Evolutionary conservation across 1,140 invertebrate genomes (phyloP), one percentile per base, ranked within the genome.

Genomic region (Drosophila paulistorum): DNA sequence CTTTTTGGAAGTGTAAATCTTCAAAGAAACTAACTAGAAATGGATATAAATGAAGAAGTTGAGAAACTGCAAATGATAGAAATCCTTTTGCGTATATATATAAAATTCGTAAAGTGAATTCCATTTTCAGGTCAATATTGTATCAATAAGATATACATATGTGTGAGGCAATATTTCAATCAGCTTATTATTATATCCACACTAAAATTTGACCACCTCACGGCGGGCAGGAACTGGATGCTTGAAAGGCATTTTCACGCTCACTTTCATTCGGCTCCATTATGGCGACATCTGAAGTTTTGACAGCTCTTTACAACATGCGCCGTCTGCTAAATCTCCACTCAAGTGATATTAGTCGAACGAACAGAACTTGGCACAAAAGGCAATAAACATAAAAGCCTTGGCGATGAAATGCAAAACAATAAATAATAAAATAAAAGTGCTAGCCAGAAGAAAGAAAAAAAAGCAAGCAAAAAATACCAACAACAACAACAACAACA

Each of bases 371-470:
- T 59, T 33, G 26, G 39, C 73, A 71, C 62, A 67, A 77, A 41
- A 35, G 58, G 74, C 75, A 35, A 83, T 87, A 87, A 86, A 82
- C 83, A 71, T 82, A 77, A 86, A 79, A 82, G 65, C 68, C 83
- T 74, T 63, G 76, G 79, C 79, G 68, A 79, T 86, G 72, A 87
- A 86, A 82, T 74, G 68, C 77, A 63, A 89, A 89, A 89, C 84
- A 89, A 89, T 87, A 87, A 89, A 89, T 89, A 87, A 80, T 84
- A 73, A 84, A 77, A 83, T 68, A 71, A 89, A 89, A 82, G 58
- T 57, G 59, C 75, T 55, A 65, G 63, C 69, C 59, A 78, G 6
- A 30, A 7, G 30, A 30, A 65, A 23, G 20, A 23, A 45, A 39
- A 48, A 58, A 39, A 55, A 17, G n/a, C 10, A 39, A 13, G 4